These are phyloP conservation scores for Agonopterix alstromeriana DNA, from an alignment of 2,888 invertebrate genomes.

Conservation along the genomic window DNA sequence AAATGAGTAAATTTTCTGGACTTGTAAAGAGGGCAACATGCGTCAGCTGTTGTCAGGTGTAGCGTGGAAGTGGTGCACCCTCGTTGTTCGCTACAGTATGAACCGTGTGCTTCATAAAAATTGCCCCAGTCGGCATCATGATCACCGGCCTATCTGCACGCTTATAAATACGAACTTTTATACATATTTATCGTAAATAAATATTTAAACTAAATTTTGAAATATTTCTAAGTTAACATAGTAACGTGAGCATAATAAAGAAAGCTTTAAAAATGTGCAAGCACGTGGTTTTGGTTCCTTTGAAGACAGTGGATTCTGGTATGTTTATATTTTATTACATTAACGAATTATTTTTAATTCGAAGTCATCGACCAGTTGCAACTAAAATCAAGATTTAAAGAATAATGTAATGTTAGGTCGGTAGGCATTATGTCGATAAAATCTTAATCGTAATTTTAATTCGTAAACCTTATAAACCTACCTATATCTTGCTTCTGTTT, in stretches of 20 bases:
- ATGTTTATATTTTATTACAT: constrained; percentile 18
- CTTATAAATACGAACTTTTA: background rate
- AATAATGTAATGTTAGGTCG: too few relatives aligned
- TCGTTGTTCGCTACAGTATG: background rate
- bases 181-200: constrained; percentile 1
- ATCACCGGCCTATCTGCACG: constrained; percentile 6
- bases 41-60: constrained; percentile 8
- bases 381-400: too few relatives aligned
- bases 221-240: background rate
- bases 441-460: too few relatives aligned
- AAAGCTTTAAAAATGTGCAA: constrained; percentile 46
- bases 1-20: too few relatives aligned
- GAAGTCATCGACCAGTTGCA: too few relatives aligned
- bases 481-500: too few relatives aligned
- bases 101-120: too few relatives aligned
- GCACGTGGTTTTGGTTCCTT: constrained; percentile 48
- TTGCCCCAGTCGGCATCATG: constrained; percentile 5
- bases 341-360: too few relatives aligned
- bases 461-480: too few relatives aligned
- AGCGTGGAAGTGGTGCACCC: background rate
- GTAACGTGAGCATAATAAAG: background rate
- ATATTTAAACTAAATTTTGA: background rate
- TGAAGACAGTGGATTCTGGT: constrained; percentile 48
- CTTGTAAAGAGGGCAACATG: background rate
- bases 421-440: too few relatives aligned